phyloP scores from a whole-genome alignment of 2,797 vertebrate genomes.

The Rhinoraja longicauda region DNA sequence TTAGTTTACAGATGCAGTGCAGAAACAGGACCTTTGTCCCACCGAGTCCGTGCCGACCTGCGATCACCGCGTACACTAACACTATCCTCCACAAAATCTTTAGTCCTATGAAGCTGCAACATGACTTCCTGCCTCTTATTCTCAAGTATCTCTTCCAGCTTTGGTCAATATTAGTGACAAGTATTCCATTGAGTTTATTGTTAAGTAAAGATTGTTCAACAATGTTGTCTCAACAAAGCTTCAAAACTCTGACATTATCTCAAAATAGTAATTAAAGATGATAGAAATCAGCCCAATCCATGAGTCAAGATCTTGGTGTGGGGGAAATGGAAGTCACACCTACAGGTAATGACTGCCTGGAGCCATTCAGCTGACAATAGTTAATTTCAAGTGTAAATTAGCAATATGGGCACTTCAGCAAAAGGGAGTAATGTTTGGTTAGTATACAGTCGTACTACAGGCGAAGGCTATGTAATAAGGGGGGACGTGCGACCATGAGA shows the following conservation, averaged over 20 bases:
- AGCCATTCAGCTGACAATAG: neutral
- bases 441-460: neutral
- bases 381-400: neutral
- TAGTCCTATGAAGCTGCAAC: too few relatives aligned
- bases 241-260: neutral
- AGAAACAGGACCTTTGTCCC: too few relatives aligned
- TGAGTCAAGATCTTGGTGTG: neutral
- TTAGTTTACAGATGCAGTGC: too few relatives aligned
- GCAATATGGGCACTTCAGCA: too few relatives aligned
- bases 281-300: neutral
- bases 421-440: neutral
- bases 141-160: neutral
- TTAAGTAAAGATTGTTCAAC: neutral
- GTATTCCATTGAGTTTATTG: neutral
- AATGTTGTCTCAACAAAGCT: too few relatives aligned
- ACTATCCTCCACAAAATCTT: too few relatives aligned
- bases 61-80: too few relatives aligned
- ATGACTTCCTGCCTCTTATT: neutral
- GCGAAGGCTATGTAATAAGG: neutral
- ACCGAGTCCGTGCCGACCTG: too few relatives aligned
- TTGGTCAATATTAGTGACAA: neutral
- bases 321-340: neutral
- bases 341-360: neutral
- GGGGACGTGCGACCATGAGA: neutral
- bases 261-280: neutral